Conservation (phyloP, 2,888 invertebrate genomes). For the Caenorhabditis sp. region DNA sequence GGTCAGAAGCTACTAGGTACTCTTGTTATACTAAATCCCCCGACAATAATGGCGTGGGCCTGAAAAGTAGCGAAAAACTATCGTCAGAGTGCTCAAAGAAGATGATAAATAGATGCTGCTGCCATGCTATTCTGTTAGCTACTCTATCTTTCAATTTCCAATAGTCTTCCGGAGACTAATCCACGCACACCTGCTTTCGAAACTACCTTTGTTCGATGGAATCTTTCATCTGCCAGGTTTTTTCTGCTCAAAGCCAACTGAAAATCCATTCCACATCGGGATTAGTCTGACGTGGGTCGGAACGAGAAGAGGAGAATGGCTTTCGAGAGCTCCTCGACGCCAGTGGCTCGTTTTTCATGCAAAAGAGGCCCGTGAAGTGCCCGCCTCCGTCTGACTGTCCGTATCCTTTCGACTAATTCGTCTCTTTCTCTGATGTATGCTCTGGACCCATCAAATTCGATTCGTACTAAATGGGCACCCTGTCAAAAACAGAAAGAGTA, state of each 20-base stretch:
- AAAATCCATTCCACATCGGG: neutral
- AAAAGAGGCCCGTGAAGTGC: slow-evolving; percentile 35
- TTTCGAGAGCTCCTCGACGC: no score
- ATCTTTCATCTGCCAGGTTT: neutral
- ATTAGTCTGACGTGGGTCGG: slow-evolving; percentile 16
- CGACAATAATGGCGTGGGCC: no score
- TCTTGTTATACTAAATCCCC: no score
- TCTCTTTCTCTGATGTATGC: no score
- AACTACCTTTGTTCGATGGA: neutral
- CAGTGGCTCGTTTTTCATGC: slow-evolving; percentile 34
- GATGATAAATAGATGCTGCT: no score
- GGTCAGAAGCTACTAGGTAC: neutral
- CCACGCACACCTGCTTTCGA: neutral
- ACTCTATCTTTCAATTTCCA: neutral
- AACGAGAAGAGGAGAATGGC: no score
- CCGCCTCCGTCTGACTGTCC: slow-evolving; percentile 34
- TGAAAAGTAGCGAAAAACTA: no score
- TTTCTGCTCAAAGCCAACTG: neutral
- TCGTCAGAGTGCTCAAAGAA: neutral
- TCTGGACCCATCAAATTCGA: no score
- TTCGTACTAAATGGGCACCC: no score
- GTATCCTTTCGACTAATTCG: no score
- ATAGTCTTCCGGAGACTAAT: slow-evolving; percentile 9
- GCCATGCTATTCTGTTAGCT: neutral
- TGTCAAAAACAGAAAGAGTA: slow-evolving; percentile 35